Base-by-base conservation (phyloP, 2,113 vertebrate species). In the Pteronura brasiliensis region DNA sequence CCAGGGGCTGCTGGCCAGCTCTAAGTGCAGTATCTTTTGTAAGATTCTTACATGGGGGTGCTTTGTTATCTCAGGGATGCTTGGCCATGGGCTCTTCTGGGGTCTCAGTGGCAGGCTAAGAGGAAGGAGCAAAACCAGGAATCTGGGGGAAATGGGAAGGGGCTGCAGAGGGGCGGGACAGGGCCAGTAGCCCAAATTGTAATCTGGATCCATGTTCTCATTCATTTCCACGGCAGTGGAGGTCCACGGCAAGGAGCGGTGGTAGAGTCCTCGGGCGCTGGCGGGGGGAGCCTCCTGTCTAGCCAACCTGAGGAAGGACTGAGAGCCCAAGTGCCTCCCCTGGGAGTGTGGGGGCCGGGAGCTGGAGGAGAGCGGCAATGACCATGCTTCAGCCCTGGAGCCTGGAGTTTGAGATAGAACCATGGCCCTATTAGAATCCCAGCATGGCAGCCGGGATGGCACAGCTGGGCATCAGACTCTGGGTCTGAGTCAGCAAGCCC, bases 141-240 rank as follows among this genome's bases (percentile, higher is more conserved):
- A 72, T 21, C 47, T 31, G 52, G 67, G 20, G 59, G 55, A 7
- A 12, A 71, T n/a, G 14, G 36, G 12, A 39, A 34, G 29, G 6
- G 10, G 0, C 1, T 11, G 1, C 49, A 11, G 34, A 27, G n/a
- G 25, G 29, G 36, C 4, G 0, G 17, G 42, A 11, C n/a, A n/a
- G 44, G 34, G 69, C 59, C 61, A 84, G 55, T 15, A 55, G 59
- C 34, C 59, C 44, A 77, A 80, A 17, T 47, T 39, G 17, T 31
- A 34, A 29, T 71, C 83, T 57, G 71, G 72, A 31, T 25, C 57
- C 2, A 57, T 11, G 25, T 71, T 94, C 42, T 82, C 9, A 52
- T 12, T 10, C 9, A 52, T 12, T 10, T n/a, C 52, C 23, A 2
- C 14, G 6, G 67, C 42, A 6, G 21, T n/a, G 10, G 34, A 34